Base-by-base conservation (phyloP, 1,140 invertebrate genomes). In the Drosophila virilis region DNA sequence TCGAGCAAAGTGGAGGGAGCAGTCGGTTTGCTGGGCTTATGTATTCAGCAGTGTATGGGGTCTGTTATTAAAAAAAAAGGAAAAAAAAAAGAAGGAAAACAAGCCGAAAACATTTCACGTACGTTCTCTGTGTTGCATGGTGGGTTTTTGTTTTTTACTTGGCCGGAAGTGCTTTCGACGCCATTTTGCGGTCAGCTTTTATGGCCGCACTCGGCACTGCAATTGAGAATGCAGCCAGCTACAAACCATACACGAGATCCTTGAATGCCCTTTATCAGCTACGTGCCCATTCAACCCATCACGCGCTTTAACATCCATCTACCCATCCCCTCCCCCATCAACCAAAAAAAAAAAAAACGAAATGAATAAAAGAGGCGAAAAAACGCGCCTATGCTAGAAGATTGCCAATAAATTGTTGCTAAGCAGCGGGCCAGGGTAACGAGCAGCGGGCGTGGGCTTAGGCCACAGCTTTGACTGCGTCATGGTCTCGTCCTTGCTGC, bases 141-240 rank as follows among this genome's bases (percentile, higher is more conserved):
- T 76, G 65, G 42, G 50, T 83, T 86, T 78, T 68, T 79, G 68
- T 84, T 79, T 69, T 69, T 52, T 70, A 51, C 69, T 76, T 61
- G 67, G 74, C 67, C 84, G 84, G 84, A 89, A 89, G 80, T 89
- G 84, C 84, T 84, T 89, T 89, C 77, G 84, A 77, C 84, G 84
- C 84, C 84, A 89, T 84, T 89, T 89, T 89, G 84, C 46, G 84
- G 80, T 50, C 67, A 60, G 70, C 70, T 72, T 82, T 80, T 78
- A 75, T 75, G 73, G 76, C 15, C 22, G 4, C 59, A n/a, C 28
- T 22, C n/a, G 9, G 52, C 32, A 64, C 15, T 81, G 84, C 83
- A 88, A 79, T 83, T 76, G 79, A 73, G 83, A 83, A 72, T 88
- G 82, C 83, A 86, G 76, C 33, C 62, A 48, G 58, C 59, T 66